Base-by-base conservation (phyloP, 2,888 invertebrate species). In the Tridacna crocea region DNA sequence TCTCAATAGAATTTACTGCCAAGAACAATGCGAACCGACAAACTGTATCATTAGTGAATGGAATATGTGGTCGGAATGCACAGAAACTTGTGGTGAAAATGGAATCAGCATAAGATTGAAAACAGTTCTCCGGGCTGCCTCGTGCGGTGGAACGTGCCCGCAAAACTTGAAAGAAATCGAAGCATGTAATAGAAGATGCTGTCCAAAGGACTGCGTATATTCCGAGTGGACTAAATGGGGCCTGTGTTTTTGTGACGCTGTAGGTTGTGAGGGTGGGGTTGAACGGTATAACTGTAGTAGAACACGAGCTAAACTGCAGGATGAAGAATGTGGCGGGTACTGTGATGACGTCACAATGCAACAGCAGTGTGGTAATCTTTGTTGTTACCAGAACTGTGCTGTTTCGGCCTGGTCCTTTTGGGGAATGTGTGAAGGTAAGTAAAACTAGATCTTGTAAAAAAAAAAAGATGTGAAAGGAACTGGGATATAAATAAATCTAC, bases 21-120 rank as follows among this genome's bases (percentile, higher is more conserved):
- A 70, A 26, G 51, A 48, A 24, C 13, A 48, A 15, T 79, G 79
- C 27, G 58, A 79, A 63, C 88, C 83, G 11, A 63, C 47, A 26
- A 72, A 90, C 75, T 90, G 90, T 80, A 83, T 88, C 12, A 78
- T 87, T 10, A 83, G 87, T 55, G 88, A 89, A n/a, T 90, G 90
- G 90, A 79, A 78, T 22, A 65, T 65, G 1, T 90, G 89, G 89
- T 60, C 80, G 0, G 82, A 68, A 8, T 90, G 90, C 66, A 82
- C 88, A 0, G 51, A 81, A n/a, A 80, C 87, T 11, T 90, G 90
- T 74, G 89, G 88, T 17, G 75, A 86, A 19, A 47, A 70, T 17
- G 90, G 90, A 19, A 68, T 77, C 46, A 72, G 87, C 48, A 36
- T 66, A 10, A 77, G 90, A 65, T 63, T 72, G 0, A 77, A 88